Conservation (phyloP, 2,113 vertebrate genomes). For the Percina caprodes region DNA sequence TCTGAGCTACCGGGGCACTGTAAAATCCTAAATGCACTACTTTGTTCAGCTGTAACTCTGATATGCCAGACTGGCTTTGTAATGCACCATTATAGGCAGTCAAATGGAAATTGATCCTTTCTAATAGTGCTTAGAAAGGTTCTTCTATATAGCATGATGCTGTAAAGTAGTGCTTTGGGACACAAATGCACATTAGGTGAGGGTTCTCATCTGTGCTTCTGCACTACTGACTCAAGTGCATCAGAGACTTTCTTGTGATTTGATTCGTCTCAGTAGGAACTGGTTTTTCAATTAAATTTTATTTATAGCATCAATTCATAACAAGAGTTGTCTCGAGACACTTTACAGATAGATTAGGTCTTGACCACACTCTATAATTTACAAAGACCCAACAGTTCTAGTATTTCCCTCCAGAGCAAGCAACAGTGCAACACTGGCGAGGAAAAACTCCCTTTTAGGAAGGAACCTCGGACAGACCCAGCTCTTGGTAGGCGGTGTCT, state of each 20-base stretch:
- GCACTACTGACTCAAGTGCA: not conserved
- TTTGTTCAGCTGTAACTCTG: slow-evolving; percentile 56
- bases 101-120: not conserved
- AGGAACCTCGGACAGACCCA: too few species aligned
- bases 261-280: not conserved
- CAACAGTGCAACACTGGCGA: too few species aligned
- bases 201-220: not conserved
- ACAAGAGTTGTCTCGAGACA: too few species aligned
- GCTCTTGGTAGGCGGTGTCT: too few species aligned
- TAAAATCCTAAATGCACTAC: slow-evolving; percentile 36
- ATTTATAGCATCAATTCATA: too few species aligned
- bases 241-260: not conserved
- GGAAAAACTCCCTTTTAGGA: too few species aligned
- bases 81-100: slow-evolving; percentile 1
- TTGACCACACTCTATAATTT: too few species aligned
- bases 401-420: too few species aligned
- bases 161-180: not conserved
- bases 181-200: not conserved
- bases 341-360: too few species aligned
- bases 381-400: too few species aligned
- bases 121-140: not conserved
- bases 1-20: slow-evolving; percentile 29
- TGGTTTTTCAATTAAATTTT: not conserved
- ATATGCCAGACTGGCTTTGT: slow-evolving; percentile 14
- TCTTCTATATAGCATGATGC: not conserved